These are phyloP conservation scores for Latheticus oryzae DNA, from an alignment of 2,888 invertebrate species.

Conservation along the genomic window DNA sequence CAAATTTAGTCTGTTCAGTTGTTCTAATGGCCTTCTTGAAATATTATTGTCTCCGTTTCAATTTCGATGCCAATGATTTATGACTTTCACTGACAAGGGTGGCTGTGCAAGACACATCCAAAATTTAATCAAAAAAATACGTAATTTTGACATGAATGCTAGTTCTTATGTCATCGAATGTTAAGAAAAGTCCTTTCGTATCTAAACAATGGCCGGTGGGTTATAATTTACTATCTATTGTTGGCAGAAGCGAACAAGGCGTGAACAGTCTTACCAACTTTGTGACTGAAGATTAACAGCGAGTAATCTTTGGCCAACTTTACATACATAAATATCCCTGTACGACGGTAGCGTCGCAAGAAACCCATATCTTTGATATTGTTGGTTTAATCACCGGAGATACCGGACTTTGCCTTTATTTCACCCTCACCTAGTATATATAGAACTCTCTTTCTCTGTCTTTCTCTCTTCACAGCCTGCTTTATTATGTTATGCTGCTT, in stretches of 20 bases:
- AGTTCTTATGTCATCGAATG: no score
- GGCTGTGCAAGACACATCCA: no score
- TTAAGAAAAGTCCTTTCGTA: no score
- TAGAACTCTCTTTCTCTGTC: slow-evolving; percentile 33
- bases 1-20: slow-evolving; percentile 57
- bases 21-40: slow-evolving; percentile 61
- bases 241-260: slow-evolving; percentile 56
- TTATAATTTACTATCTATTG: slow-evolving; percentile 62
- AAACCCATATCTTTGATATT: slow-evolving; percentile 63
- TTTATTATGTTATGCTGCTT: slow-evolving; percentile 48
- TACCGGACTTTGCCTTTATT: slow-evolving; percentile 57
- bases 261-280: slow-evolving; percentile 62
- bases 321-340: slow-evolving; percentile 64
- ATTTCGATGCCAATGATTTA: slow-evolving; percentile 47
- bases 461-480: no score
- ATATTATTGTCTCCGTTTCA: slow-evolving; percentile 59
- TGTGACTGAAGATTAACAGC: slow-evolving; percentile 63
- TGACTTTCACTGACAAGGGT: no score
- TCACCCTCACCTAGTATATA: slow-evolving; percentile 42
- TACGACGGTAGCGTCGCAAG: slow-evolving; percentile 53
- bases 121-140: no score
- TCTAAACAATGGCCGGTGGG: slow-evolving; percentile 55
- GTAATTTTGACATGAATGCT: no score
- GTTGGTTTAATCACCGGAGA: slow-evolving; percentile 60
- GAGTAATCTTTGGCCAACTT: slow-evolving; percentile 64